Conservation (phyloP, 2,113 vertebrate genomes). For the Aythya baeri region DNA sequence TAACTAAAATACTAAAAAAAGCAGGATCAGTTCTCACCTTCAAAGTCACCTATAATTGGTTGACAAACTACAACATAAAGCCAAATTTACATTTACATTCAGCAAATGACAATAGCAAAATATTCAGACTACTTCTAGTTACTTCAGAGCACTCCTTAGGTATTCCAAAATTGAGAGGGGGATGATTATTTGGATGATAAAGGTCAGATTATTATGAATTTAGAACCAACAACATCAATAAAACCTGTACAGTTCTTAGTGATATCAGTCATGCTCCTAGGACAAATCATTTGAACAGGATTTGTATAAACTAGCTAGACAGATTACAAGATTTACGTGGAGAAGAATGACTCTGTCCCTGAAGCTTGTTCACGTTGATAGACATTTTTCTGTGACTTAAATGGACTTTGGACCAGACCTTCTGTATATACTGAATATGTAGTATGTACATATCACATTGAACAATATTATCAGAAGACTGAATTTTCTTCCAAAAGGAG, state of each 20-base stretch:
- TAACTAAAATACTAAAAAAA: neutral
- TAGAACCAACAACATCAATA: neutral
- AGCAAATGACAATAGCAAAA: neutral
- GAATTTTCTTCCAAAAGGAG: neutral
- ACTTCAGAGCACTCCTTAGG: neutral
- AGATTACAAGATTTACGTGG: neutral
- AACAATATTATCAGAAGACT: neutral
- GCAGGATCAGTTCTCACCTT: neutral
- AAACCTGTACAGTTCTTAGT: neutral
- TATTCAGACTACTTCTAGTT: neutral
- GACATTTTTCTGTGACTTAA: neutral
- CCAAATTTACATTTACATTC: neutral
- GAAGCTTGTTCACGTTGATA: neutral
- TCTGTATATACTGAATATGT: neutral
- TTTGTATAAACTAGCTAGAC: rapidly evolving
- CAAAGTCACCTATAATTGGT: neutral
- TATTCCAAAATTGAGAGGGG: neutral
- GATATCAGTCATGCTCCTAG: neutral
- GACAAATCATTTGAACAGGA: neutral
- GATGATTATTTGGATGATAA: neutral
- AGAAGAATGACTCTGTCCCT: neutral
- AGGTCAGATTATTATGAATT: neutral
- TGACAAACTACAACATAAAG: neutral
- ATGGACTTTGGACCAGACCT: neutral
- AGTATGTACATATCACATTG: neutral